Evolutionary conservation across 2,113 vertebrate species (phyloP).

Genomic region (Dolichallabes microphthalmus): DNA sequence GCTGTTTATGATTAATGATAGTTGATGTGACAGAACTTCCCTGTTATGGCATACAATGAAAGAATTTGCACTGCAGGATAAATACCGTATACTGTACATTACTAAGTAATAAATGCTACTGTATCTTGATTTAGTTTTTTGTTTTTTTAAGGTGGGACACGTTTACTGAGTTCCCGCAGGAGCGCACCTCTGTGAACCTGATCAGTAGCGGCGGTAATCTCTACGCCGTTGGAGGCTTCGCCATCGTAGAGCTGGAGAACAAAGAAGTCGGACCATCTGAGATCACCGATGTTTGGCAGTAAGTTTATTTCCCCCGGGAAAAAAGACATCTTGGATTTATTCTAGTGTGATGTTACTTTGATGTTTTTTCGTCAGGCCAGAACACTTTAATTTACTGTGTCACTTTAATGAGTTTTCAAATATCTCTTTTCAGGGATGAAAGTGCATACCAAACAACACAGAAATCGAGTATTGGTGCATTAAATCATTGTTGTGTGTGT

Average conservation of each 20-base stretch:
- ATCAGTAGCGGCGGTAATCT: slow-evolving; percentile 79
- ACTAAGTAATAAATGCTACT: neutral
- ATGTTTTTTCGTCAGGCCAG: neutral
- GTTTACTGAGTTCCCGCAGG: slow-evolving; percentile 92
- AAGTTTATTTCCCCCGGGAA: slow-evolving; percentile 68
- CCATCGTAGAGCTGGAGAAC: slow-evolving; percentile 89
- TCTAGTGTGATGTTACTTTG: neutral
- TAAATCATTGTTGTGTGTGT: neutral
- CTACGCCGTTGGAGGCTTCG: slow-evolving; percentile 93
- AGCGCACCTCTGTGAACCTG: slow-evolving; percentile 93
- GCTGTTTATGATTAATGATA: neutral
- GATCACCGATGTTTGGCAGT: slow-evolving; percentile 98
- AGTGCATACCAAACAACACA: neutral
- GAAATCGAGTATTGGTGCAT: neutral
- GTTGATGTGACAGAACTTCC: neutral
- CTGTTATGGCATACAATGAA: neutral
- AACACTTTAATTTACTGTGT: neutral
- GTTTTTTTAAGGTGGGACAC: slow-evolving; percentile 81
- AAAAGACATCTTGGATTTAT: neutral
- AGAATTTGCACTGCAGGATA: neutral
- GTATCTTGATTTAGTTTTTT: neutral
- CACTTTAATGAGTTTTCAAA: neutral
- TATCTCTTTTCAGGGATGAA: neutral
- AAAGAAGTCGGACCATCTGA: slow-evolving; percentile 92
- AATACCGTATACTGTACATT: neutral